Evolutionary conservation across 2,797 vertebrate species (phyloP).

Genomic region (Pelochelys cantorii): DNA sequence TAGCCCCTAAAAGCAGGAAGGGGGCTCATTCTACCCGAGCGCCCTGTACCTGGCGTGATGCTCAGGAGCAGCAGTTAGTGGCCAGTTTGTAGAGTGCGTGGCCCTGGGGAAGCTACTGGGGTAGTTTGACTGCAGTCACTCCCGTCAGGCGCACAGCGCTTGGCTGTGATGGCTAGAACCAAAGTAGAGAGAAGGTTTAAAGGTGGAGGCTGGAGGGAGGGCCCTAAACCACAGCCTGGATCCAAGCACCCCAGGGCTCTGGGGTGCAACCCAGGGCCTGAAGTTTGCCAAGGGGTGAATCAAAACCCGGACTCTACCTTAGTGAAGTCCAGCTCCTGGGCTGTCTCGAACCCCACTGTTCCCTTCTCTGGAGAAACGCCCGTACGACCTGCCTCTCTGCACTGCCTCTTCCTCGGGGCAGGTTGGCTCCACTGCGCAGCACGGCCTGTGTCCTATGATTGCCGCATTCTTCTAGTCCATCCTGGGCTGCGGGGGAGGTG

Average conservation of each 20-base stretch:
- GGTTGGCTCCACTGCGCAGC: no score
- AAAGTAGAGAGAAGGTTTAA: neutral
- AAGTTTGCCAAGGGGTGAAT: neutral
- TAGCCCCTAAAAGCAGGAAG: neutral
- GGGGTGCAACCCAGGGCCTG: neutral
- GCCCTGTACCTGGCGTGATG: neutral
- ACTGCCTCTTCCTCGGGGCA: neutral
- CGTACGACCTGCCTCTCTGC: no score
- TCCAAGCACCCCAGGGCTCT: neutral
- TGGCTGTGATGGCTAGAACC: neutral
- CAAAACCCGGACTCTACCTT: neutral
- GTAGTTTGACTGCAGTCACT: neutral
- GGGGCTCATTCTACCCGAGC: neutral
- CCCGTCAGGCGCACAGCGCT: rapidly evolving
- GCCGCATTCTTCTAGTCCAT: no score
- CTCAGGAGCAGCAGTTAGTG: neutral
- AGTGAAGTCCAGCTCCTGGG: neutral
- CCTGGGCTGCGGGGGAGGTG: no score
- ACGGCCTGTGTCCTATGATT: neutral
- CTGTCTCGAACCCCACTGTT: no score
- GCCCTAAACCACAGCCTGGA: neutral
- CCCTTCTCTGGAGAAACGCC: no score
- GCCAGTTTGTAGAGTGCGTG: neutral
- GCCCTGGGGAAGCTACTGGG: neutral
- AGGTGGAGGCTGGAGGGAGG: neutral